Evolutionary conservation across 1,140 invertebrate genomes (phyloP).

Genomic region (Ostrea denselamellosa): DNA sequence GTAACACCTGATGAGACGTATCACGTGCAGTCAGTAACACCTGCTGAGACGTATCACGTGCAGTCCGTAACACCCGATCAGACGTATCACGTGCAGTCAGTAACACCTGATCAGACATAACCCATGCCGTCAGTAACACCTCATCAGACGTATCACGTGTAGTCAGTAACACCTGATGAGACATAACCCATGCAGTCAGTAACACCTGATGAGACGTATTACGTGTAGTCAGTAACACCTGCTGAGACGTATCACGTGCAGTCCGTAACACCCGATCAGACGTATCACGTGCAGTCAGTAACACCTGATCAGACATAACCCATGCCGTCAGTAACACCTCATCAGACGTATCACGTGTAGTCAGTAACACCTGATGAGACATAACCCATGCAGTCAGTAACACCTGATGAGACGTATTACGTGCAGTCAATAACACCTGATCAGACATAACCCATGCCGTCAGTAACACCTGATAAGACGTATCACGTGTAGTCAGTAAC

Average conservation of each 20-base stretch:
- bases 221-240: not conserved
- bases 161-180: not conserved
- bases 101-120: not conserved
- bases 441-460: not conserved
- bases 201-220: too few species aligned
- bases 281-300: not conserved
- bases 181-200: not conserved
- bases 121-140: not conserved
- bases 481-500: too few species aligned
- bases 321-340: not conserved
- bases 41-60: too few species aligned
- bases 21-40: not conserved
- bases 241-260: too few species aligned
- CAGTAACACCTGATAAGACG: not conserved
- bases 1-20: too few species aligned
- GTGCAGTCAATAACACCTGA: not conserved
- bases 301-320: too few species aligned
- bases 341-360: too few species aligned
- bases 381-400: not conserved
- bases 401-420: too few species aligned
- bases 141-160: too few species aligned
- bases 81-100: not conserved
- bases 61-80: too few species aligned
- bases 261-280: too few species aligned
- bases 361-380: not conserved